Base-by-base conservation (phyloP, 2,797 vertebrate genomes). In the Chloroceryle inda region DNA sequence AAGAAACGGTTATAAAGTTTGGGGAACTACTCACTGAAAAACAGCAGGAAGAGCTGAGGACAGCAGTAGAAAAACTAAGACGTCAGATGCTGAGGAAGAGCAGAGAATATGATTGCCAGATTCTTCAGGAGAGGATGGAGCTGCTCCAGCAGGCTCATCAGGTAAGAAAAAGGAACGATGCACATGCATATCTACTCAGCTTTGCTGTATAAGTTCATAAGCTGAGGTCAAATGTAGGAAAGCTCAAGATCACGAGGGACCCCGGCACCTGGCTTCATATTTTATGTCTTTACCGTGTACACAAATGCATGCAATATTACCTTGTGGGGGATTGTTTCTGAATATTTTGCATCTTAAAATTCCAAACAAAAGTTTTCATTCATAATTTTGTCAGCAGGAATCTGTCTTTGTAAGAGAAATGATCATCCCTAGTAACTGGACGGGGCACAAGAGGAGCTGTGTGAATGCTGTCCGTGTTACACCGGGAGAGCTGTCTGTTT, bases 61-160 rank as follows among this genome's bases (percentile, higher is more conserved):
- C 98, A 13, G 98, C 99, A 4, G 99, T 99, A 76, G 99, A 99
- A 97, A 99, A 99, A 93, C 98, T 99, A 49, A 98, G 99, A 95
- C 98, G 99, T 86, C 99, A 99, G 98, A 99, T 99, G 99, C 98
- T 99, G 95, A 98, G 99, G 89, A 99, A 99, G 97, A 99, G 99
- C 97, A 98, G 99, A 87, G 99, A 99, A 85, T 99, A 99, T 6
- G 99, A 99, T 98, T 99, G 99, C 94, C 99, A 99, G 98, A 99
- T 99, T 93, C 98, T 99, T 75, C 99, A 99, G 97, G 99, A 99
- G 97, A 98, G 99, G 77, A 99, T 99, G 99, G 99, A 99, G 94
- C 98, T 99, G 92, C 98, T 99, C 62, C 99, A 99, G 97, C 99
- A 99, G 97, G 99, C 99, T 35, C 99, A 99, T 93, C 99, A 99